Conservation (phyloP, 2,888 invertebrate species). For the Meta bourneti region DNA sequence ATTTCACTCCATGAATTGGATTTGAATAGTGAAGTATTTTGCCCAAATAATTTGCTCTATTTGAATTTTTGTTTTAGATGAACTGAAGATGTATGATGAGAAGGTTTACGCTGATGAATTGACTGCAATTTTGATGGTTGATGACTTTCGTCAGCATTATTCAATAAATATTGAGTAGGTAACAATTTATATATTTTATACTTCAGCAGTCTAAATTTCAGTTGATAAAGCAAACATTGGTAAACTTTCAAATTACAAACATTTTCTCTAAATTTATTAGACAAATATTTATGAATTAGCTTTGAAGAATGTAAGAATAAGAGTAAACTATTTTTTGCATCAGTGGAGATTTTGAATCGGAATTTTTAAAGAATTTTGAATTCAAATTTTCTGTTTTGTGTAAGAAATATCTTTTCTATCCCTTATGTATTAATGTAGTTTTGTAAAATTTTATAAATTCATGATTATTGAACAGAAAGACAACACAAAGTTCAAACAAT, state of each 20-base stretch:
- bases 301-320: not conserved
- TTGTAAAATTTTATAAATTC: no score
- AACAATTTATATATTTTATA: not conserved
- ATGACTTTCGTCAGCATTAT: conserved; percentile 85
- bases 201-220: no score
- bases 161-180: conserved; percentile 87
- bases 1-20: no score
- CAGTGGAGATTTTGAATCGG: not conserved
- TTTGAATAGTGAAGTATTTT: no score
- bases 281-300: not conserved
- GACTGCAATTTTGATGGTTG: conserved; percentile 84
- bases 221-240: no score
- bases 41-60: not conserved
- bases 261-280: no score
- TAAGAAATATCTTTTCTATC: no score
- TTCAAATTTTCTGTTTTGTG: no score
- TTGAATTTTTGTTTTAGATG: conserved; percentile 22
- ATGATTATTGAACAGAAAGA: not conserved
- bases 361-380: no score
- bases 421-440: no score
- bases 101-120: conserved; percentile 85
- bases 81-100: conserved; percentile 84
- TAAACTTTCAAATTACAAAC: no score
- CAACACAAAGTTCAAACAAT: not conserved
- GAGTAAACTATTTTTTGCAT: not conserved